A percentile compares a stretch with the other conserved stretches of the same genome.
Evolutionary conservation across 1,140 invertebrate genomes (phyloP).

Genomic region (Zaprionus ghesquierei): DNA sequence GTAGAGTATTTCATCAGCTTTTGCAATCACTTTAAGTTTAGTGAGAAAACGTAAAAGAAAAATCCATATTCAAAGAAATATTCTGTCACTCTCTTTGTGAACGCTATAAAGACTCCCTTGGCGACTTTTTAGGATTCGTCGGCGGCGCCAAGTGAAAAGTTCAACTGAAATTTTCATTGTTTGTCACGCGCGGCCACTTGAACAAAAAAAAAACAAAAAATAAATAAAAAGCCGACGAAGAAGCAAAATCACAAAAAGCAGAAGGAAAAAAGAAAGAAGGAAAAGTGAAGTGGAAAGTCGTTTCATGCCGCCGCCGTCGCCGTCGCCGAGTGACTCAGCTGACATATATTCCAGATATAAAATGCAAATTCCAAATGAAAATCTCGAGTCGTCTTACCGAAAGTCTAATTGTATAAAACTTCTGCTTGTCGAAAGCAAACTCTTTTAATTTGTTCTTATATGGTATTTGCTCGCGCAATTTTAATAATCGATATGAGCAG

Average conservation of each 20-base stretch:
- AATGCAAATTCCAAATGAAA: background rate
- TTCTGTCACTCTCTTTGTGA: background rate
- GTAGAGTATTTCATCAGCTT: background rate
- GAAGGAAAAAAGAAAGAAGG: background rate
- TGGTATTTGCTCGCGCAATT: background rate
- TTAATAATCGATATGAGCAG: too few relatives aligned
- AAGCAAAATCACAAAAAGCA: background rate
- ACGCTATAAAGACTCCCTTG: background rate
- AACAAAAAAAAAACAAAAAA: slow-evolving; percentile 36
- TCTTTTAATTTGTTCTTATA: background rate
- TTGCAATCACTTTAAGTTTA: background rate
- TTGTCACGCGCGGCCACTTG: slow-evolving; percentile 71
- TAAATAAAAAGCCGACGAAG: too few relatives aligned
- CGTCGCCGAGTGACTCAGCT: background rate
- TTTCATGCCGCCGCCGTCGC: background rate
- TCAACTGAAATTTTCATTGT: slow-evolving; percentile 46
- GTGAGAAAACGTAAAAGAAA: background rate
- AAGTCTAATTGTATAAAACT: slow-evolving; percentile 1
- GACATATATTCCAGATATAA: slow-evolving; percentile 2
- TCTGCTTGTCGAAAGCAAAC: background rate
- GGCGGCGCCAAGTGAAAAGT: background rate
- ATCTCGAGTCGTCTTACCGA: background rate
- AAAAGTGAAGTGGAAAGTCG: slow-evolving; percentile 16
- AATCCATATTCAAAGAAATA: background rate
- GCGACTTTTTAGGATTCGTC: background rate